Conservation (phyloP, 2,113 vertebrate species). For the Aix galericulata region DNA sequence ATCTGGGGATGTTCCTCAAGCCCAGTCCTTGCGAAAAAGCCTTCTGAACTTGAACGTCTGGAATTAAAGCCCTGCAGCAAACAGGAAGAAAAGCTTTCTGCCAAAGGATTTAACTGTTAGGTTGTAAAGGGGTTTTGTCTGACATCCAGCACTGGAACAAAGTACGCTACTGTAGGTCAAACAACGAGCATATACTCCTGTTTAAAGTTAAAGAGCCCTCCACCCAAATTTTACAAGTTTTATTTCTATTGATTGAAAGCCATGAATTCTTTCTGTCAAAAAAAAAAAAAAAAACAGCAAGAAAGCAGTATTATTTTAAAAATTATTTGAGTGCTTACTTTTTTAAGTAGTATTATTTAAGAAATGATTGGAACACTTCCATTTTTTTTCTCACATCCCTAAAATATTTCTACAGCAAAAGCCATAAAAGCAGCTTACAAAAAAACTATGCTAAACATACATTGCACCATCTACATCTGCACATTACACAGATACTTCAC, state of each 20-base stretch:
- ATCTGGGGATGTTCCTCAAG: neutral
- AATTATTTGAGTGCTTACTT: accelerated
- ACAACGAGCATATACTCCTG: neutral
- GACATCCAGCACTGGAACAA: neutral
- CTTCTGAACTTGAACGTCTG: neutral
- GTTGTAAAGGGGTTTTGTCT: neutral
- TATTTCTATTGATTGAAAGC: neutral
- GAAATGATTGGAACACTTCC: accelerated
- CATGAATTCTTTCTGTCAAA: neutral
- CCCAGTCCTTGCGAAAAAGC: neutral
- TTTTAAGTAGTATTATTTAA: neutral
- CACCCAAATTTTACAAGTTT: neutral
- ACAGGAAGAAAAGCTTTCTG: neutral
- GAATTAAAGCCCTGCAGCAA: neutral
- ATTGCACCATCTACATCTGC: neutral
- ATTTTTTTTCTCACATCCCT: neutral
- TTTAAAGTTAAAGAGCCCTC: neutral
- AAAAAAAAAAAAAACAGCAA: neutral
- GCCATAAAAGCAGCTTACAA: neutral
- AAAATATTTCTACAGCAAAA: neutral
- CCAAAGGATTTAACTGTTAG: neutral
- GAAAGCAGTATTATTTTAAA: neutral
- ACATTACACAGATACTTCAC: neutral
- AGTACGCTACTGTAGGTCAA: neutral
- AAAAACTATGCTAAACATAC: neutral